Evolutionary conservation across 2,113 vertebrate species (phyloP), one percentile per base, ranked within the genome.

Genomic region (Phrynocephalus versicolor): DNA sequence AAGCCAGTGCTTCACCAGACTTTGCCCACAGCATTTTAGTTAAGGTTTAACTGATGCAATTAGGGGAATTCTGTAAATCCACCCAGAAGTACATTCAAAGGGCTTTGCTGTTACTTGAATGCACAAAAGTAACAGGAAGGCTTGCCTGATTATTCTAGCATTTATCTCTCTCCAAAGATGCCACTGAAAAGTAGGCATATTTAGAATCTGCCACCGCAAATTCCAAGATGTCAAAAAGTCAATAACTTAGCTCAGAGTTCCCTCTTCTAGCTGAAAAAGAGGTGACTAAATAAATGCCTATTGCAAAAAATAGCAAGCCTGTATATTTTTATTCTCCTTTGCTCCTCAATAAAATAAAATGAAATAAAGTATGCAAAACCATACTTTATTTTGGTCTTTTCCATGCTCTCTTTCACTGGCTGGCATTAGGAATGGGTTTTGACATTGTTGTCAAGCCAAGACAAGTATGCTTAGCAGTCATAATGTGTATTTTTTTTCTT

Each of bases 41-140:
- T 78, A 73, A 81, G 21, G 25, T 81, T 39, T 13, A 89, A 69
- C 14, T 82, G 12, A 23, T 86, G 45, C 79, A 67, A 25, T 67
- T 65, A 13, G 14, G 45, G 79, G 37, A 39, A 81, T 30, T 73
- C 25, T 84, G 74, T 30, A 81, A 71, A 82, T 79, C 78, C 16
- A 0, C 16, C 23, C 27, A 81, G 69, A 85, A 83, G 35, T 6
- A 81, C 41, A 81, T 41, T 75, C 18, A 14, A 79, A 87, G 84
- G 77, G 0, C 9, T 25, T 84, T 84, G 82, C 57, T 55, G n/a
- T 64, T 75, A 16, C 62, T 78, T 77, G 75, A 78, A 85, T 58
- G 64, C 75, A 57, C 33, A 76, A 55, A 33, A 21, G 39, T 45
- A 65, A 37, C 57, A 74, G 37, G 18, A 6, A 77, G 62, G 41